Base-by-base conservation (phyloP, 2,797 vertebrate genomes). In the Xenops minutus region DNA sequence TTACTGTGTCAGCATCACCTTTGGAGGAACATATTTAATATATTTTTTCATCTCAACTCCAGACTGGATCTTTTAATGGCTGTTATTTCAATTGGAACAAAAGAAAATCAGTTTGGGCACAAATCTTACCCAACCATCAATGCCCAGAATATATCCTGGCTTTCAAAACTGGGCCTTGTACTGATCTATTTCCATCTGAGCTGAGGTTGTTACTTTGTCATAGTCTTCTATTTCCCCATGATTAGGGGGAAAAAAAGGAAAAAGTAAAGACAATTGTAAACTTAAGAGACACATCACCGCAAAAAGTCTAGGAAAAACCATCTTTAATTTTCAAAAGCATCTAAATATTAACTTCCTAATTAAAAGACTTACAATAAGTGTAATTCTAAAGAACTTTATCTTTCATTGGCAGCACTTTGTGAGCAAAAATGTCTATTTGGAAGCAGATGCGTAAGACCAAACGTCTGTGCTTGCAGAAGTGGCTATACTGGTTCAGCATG, bases 361-460 rank as follows among this genome's bases (percentile, higher is more conserved):
- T 36, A 18, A 0, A 0, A 79, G 22, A 37, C 7, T 46, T 71
- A 24, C 12, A 37, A 13, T 34, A 75, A 71, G 15, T 34, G 5
- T 30, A n/a, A 79, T 58, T 85, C 52, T 77, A 39, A 93, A 61
- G 16, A 62, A 15, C 3, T 71, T 76, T 56, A 10, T 22, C n/a
- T 85, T 66, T 80, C 46, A 15, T 77, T 75, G 87, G 41, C 30
- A 86, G 82, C 98, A 62, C 92, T 93, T 79, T 98, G 96, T 84
- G 97, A 98, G 73, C 96, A 98, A 77, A 98, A 90, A 68, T 98
- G 97, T 94, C 94, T 97, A 0, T 98, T 96, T 44, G 97, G 98
- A 54, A 98, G 97, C 62, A 97, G 97, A 18, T 98, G 97, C 52
- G 55, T 98, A 79, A 91, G 85, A 59, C 85, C 94, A 64, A 96